Conservation (phyloP, 2,888 invertebrate genomes). For the Corythucha ciliata region DNA sequence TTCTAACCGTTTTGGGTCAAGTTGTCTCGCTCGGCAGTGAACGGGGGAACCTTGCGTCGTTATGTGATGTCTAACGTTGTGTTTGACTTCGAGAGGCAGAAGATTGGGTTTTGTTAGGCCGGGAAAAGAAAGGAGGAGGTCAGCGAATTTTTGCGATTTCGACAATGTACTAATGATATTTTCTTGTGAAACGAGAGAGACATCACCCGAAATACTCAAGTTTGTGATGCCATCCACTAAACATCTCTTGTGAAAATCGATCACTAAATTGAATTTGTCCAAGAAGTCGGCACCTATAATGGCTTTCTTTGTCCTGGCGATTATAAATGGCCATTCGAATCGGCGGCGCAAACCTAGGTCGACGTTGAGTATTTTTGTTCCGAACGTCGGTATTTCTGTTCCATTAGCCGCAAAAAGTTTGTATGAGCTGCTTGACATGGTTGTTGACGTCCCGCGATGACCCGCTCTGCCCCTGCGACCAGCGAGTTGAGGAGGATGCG, state of each 20-base stretch:
- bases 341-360: slow-evolving; percentile 27
- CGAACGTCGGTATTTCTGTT: slow-evolving; percentile 29
- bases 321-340: slow-evolving; percentile 21
- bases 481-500: too few species aligned
- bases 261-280: slow-evolving; percentile 6
- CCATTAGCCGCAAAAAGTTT: slow-evolving; percentile 34
- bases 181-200: neutral
- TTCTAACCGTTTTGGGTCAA: slow-evolving; percentile 35
- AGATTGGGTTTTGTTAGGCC: slow-evolving; percentile 3
- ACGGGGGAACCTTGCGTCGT: slow-evolving; percentile 38
- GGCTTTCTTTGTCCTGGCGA: slow-evolving; percentile 8
- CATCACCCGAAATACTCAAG: neutral
- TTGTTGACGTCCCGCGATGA: too few species aligned
- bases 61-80: slow-evolving; percentile 30
- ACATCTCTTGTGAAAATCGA: slow-evolving; percentile 8
- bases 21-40: slow-evolving; percentile 34
- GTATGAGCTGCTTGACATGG: too few species aligned
- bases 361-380: slow-evolving; percentile 20
- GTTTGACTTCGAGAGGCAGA: slow-evolving; percentile 5
- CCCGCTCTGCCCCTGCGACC: too few species aligned
- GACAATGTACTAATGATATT: neutral
- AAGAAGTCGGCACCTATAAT: slow-evolving; percentile 31
- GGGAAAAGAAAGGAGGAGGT: slow-evolving; percentile 3
- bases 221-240: slow-evolving; percentile 13
- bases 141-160: slow-evolving; percentile 1